Conservation (phyloP, 2,113 vertebrate species). For the Hippolais icterina region DNA sequence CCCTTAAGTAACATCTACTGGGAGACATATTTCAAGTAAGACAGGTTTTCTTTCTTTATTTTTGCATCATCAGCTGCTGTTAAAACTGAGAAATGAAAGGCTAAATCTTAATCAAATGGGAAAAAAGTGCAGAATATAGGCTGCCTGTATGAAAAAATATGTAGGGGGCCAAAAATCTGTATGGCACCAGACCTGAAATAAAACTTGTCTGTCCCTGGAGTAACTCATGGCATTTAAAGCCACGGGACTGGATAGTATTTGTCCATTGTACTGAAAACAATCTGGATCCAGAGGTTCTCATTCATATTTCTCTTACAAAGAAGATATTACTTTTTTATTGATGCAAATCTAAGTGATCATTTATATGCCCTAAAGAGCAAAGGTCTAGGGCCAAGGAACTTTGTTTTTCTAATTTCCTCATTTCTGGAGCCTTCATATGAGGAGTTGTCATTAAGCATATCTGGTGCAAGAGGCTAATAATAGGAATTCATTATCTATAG, state of each 20-base stretch:
- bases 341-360: neutral
- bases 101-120: neutral
- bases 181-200: neutral
- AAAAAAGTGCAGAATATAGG: neutral
- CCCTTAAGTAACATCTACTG: neutral
- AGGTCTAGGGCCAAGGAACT: neutral
- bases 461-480: neutral
- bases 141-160: neutral
- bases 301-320: neutral
- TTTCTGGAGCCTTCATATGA: neutral
- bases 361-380: neutral
- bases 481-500: neutral
- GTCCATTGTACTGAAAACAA: neutral
- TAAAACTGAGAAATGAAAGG: neutral
- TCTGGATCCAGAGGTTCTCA: neutral
- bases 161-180: neutral
- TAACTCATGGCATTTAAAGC: neutral
- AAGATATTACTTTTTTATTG: neutral
- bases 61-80: neutral
- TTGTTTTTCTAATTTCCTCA: neutral
- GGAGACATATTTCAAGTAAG: constrained; percentile 2
- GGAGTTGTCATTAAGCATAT: neutral
- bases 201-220: neutral
- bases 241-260: neutral
- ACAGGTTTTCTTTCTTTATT: neutral